A percentile compares a stretch with the other conserved stretches of the same genome.
Evolutionary conservation across 2,797 vertebrate genomes (phyloP).

Genomic region (Peromyscus attwateri): DNA sequence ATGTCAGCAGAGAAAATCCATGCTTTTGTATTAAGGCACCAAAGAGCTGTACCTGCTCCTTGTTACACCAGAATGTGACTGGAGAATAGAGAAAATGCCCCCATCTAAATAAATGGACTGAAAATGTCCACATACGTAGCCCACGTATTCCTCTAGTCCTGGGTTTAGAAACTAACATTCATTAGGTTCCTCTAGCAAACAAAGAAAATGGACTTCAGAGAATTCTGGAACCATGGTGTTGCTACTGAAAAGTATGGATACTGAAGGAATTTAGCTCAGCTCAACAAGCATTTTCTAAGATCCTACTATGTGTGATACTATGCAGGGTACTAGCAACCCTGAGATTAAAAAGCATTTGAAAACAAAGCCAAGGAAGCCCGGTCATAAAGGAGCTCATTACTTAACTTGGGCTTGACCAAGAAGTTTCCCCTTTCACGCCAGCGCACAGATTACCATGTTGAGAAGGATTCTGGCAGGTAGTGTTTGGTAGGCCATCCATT

Average conservation of each 20-base stretch:
- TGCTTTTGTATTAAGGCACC: slow-evolving; percentile 24
- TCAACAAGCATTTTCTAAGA: background rate
- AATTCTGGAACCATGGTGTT: background rate
- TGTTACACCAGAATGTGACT: background rate
- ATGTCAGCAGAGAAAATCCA: background rate
- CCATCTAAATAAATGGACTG: background rate
- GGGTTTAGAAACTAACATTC: background rate
- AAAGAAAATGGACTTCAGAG: background rate
- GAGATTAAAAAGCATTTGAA: background rate
- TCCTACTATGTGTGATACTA: background rate
- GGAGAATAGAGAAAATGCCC: background rate
- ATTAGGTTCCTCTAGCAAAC: background rate
- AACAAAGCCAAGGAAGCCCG: background rate
- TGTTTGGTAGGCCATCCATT: background rate
- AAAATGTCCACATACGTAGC: background rate
- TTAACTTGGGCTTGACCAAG: background rate
- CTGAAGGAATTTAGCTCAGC: background rate
- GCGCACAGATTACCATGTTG: background rate
- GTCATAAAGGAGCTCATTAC: background rate
- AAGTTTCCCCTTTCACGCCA: background rate
- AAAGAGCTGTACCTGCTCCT: background rate
- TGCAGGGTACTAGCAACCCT: background rate
- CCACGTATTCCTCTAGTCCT: background rate
- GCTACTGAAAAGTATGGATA: background rate
- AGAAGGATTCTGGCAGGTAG: background rate